Percentiles rank a stretch among this genome's conserved stretches.
Conservation (phyloP, 2,888 invertebrate species). For the Pollenia angustigena region DNA sequence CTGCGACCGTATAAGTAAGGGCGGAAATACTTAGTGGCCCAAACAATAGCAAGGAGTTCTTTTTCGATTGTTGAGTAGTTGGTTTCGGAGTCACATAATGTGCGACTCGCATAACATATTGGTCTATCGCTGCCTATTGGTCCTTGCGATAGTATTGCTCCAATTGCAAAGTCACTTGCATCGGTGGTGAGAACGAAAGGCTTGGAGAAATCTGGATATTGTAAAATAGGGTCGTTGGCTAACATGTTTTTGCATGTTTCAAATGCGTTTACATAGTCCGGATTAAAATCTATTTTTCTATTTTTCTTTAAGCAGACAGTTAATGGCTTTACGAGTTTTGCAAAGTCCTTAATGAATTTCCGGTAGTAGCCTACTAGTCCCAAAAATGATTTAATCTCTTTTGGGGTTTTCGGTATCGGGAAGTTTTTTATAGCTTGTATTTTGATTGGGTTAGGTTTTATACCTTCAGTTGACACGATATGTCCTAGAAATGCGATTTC, state of each 20-base stretch:
- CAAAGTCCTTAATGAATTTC: constrained; percentile 13
- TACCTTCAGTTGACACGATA: background rate
- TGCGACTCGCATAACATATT: too few species aligned
- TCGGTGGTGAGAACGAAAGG: too few species aligned
- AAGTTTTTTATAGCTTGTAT: background rate
- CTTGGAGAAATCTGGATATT: too few species aligned
- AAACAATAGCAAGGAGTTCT: constrained; percentile 59
- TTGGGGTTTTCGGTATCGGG: background rate
- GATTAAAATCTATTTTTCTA: background rate
- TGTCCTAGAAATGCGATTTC: too few species aligned
- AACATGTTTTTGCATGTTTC: too few species aligned
- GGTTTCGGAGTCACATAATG: too few species aligned
- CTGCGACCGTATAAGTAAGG: constrained; percentile 34
- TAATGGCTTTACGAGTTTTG: constrained; percentile 8
- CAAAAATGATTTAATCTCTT: constrained; percentile 4
- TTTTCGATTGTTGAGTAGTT: constrained; percentile 39
- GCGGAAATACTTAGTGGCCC: constrained; percentile 42
- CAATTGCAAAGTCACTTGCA: too few species aligned
- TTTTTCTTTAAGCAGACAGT: constrained; percentile 12
- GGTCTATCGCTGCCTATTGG: too few species aligned
- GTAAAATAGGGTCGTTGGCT: too few species aligned
- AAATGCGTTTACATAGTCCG: too few species aligned
- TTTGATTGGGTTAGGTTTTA: background rate
- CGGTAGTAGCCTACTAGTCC: constrained; percentile 11
- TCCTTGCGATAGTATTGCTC: too few species aligned